Conservation (phyloP, 2,113 vertebrate species). For the Prunella himalayana region DNA sequence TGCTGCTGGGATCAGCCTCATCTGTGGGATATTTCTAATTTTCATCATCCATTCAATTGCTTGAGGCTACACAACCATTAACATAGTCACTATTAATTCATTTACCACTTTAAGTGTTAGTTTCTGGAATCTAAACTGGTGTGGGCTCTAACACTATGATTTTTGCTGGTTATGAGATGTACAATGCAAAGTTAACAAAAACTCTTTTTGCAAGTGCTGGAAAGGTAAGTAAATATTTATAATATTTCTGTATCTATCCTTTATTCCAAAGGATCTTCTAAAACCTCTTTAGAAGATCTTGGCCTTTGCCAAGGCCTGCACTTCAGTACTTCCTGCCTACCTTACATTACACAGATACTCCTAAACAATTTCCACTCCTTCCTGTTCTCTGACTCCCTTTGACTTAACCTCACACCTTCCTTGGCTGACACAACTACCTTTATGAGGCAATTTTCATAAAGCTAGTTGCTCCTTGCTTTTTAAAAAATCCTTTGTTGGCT, state of each 20-base stretch:
- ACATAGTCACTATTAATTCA: neutral
- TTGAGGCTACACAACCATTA: neutral
- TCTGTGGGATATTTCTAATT: neutral
- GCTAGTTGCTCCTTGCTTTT: constrained; percentile 70
- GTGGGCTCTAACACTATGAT: constrained; percentile 18
- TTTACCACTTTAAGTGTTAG: neutral
- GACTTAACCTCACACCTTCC: constrained; percentile 54
- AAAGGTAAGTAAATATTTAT: constrained; percentile 70
- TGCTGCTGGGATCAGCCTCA: neutral
- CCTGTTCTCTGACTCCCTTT: constrained; percentile 65
- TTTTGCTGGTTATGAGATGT: constrained; percentile 8
- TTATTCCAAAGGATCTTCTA: constrained; percentile 72
- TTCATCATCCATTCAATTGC: neutral
- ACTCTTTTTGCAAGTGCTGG: constrained; percentile 20
- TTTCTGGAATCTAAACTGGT: neutral
- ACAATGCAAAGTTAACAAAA: constrained; percentile 23
- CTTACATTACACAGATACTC: constrained; percentile 14
- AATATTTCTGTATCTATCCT: constrained; percentile 17
- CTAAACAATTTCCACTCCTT: constrained; percentile 67
- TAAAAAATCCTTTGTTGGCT: constrained; percentile 56
- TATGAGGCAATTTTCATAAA: constrained; percentile 74
- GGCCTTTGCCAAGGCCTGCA: constrained; percentile 38
- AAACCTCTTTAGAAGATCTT: constrained; percentile 74
- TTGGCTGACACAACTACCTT: constrained; percentile 75
- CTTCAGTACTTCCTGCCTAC: constrained; percentile 29